phyloP scores from a whole-genome alignment of 2,888 invertebrate genomes.

The Cephonodes hylas region DNA sequence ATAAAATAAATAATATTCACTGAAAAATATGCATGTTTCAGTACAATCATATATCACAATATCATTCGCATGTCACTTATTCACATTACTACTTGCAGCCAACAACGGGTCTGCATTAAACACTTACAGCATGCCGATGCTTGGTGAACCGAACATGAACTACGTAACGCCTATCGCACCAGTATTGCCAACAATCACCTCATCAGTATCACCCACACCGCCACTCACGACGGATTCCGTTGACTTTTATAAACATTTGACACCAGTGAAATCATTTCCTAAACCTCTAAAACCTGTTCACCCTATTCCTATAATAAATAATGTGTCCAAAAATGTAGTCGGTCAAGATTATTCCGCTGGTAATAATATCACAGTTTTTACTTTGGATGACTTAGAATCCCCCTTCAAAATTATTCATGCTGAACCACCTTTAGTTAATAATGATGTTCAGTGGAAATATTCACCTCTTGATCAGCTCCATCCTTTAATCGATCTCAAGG shows the following conservation, averaged over 20 bases:
- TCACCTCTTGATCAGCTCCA: constrained; percentile 16
- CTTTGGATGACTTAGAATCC: constrained; percentile 41
- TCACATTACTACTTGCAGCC: constrained; percentile 70
- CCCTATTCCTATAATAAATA: constrained; percentile 25
- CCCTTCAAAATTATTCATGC: constrained; percentile 48
- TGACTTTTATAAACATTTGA: constrained; percentile 49
- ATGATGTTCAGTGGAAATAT: constrained; percentile 29
- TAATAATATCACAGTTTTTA: constrained; percentile 54
- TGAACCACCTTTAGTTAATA: constrained; percentile 32
- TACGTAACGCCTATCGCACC: constrained; percentile 59
- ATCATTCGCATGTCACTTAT: constrained; percentile 49
- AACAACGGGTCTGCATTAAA: constrained; percentile 48
- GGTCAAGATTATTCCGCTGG: constrained; percentile 19
- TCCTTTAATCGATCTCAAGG: constrained; percentile 19
- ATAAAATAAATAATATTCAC: neutral
- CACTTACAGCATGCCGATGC: constrained; percentile 43
- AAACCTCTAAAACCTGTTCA: constrained; percentile 46
- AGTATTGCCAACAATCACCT: constrained; percentile 33
- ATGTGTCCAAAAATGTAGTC: constrained; percentile 20
- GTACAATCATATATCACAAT: constrained; percentile 13
- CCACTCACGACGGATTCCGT: constrained; percentile 44
- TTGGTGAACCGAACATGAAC: constrained; percentile 40
- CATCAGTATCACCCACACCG: constrained; percentile 43
- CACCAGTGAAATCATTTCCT: constrained; percentile 47
- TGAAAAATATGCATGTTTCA: constrained; percentile 14